Evolutionary conservation across 2,113 vertebrate genomes (phyloP).

Genomic region (Aegithalos caudatus): DNA sequence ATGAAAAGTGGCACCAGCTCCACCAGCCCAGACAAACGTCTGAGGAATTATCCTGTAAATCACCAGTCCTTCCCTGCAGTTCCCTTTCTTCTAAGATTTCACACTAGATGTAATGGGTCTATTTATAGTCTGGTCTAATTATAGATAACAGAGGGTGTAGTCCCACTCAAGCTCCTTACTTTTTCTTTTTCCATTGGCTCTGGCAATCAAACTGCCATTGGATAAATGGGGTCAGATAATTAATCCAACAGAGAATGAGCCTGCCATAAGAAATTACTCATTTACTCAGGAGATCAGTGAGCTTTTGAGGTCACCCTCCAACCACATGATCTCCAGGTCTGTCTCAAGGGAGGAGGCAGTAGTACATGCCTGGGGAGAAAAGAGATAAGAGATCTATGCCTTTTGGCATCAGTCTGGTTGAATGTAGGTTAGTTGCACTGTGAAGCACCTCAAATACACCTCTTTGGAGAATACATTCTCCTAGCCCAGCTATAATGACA

Average conservation of each 20-base stretch:
- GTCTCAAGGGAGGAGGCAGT: neutral
- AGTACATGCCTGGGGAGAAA: neutral
- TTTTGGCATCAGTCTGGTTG: neutral
- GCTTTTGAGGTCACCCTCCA: neutral
- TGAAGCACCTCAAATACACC: neutral
- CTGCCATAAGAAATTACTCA: neutral
- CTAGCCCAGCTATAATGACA: neutral
- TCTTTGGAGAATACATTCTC: neutral
- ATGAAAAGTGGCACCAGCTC: neutral
- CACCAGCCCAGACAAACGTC: neutral
- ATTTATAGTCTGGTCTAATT: constrained; percentile 10
- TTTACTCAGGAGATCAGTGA: neutral
- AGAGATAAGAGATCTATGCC: neutral
- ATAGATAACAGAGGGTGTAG: neutral
- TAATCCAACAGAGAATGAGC: neutral
- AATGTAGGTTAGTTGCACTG: neutral
- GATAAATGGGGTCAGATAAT: neutral
- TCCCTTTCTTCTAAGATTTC: neutral
- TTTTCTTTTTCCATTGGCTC: neutral
- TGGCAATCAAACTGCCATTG: neutral
- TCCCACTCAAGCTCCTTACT: neutral
- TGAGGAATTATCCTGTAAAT: neutral
- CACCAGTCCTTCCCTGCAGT: neutral
- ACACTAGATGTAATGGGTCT: neutral
- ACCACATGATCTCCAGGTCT: neutral